Evolutionary conservation across 2,888 invertebrate genomes (phyloP).

Genomic region (Labia minor): DNA sequence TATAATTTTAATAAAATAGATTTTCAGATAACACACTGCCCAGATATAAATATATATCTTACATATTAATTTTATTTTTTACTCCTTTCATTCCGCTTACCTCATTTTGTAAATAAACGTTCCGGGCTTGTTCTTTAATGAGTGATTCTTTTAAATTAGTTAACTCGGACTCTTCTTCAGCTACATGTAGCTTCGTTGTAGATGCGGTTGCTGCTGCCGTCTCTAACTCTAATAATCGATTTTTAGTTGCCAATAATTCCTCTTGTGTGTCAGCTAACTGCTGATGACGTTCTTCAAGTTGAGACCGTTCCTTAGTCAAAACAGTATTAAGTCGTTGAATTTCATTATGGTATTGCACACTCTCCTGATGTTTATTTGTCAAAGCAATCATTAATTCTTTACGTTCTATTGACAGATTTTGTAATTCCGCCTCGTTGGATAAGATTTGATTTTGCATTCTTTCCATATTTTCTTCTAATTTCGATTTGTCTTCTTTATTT

Average conservation of each 20-base stretch:
- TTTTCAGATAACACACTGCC: no score
- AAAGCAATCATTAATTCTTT: conserved; percentile 61
- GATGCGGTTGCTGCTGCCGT: background rate
- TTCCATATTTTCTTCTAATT: conserved; percentile 27
- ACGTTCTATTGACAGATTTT: conserved; percentile 41
- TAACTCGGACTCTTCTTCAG: conserved; percentile 13
- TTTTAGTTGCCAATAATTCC: conserved; percentile 32
- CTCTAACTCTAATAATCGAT: conserved; percentile 34
- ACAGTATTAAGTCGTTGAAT: conserved; percentile 61
- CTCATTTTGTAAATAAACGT: conserved; percentile 51
- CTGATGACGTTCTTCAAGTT: conserved; percentile 32
- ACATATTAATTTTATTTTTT: background rate
- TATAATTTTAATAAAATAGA: no score
- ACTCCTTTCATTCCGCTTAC: conserved; percentile 32
- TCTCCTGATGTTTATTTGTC: conserved; percentile 75
- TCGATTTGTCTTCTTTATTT: conserved; percentile 30
- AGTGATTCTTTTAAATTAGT: conserved; percentile 33
- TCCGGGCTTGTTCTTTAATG: conserved; percentile 53
- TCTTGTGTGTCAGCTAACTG: conserved; percentile 33
- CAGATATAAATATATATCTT: no score
- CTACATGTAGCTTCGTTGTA: background rate
- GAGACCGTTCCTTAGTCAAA: conserved; percentile 31
- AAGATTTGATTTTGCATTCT: conserved; percentile 26
- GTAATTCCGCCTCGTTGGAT: conserved; percentile 32
- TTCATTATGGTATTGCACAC: conserved; percentile 71